A percentile compares a stretch with the other conserved stretches of the same genome.
phyloP scores from a whole-genome alignment of 2,113 vertebrate species.

The Mormoops blainvillei region DNA sequence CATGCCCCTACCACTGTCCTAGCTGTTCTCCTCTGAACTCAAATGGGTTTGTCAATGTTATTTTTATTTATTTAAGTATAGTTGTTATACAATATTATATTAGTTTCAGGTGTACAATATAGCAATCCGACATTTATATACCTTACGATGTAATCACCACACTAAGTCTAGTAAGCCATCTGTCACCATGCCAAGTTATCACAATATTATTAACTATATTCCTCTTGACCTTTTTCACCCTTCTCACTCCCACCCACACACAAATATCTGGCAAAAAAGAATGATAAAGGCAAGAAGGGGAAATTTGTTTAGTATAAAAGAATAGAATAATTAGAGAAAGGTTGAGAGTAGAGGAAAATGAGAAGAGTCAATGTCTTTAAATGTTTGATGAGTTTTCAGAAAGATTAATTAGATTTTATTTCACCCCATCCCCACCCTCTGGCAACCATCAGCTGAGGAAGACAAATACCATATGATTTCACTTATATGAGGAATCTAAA shows the following conservation, averaged over 20 bases:
- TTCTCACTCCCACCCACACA: too few relatives aligned
- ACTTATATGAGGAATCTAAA: background rate
- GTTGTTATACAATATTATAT: background rate
- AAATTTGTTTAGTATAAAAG: too few relatives aligned
- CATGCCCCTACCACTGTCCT: background rate
- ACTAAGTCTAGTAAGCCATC: background rate
- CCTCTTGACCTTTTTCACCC: background rate
- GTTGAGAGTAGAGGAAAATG: too few relatives aligned
- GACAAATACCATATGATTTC: background rate
- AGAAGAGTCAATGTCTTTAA: too few relatives aligned
- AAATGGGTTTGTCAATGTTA: background rate
- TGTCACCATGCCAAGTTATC: background rate
- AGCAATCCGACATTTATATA: background rate
- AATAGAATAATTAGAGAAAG: too few relatives aligned
- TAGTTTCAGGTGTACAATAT: background rate
- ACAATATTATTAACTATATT: background rate
- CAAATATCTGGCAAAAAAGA: too few relatives aligned
- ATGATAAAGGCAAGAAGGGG: too few relatives aligned
- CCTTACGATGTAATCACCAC: background rate
- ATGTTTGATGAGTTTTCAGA: too few relatives aligned
- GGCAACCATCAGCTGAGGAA: background rate
- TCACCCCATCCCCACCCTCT: background rate
- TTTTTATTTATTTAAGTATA: background rate
- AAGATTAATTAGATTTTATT: too few relatives aligned
- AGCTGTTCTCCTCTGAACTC: background rate